Evolutionary conservation across 2,888 invertebrate species (phyloP), one percentile per base, ranked within the genome.

Genomic region (Phragmatobia fuliginosa): DNA sequence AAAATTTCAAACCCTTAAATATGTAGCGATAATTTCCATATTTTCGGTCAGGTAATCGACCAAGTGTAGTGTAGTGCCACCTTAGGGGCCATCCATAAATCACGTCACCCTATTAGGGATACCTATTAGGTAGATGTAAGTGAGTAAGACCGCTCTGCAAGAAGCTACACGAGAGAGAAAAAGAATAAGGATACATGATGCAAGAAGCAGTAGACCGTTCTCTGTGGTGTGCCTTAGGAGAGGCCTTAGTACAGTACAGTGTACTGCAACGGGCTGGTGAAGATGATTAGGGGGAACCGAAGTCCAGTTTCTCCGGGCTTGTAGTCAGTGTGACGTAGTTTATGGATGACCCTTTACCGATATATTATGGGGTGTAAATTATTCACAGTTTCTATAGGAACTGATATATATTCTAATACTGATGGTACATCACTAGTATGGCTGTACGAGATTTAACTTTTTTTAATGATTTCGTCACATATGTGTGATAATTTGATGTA

Each of bases 31-130:
- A 64, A 28, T 49, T 38, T 58, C n/a, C 21, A 28, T 38, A 58
- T 11, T 10, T 25, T 41, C 32, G 33, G n/a, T n/a, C n/a, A 36
- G 56, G 25, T 38, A n/a, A 38, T 25, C 18, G 75, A 80, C 73
- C 73, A 77, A 77, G 18, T 32, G 59, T 76, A 79, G 58, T n/a
- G 28, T 58, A 56, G 18, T 21, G 59, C 14, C 33, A 32, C 33
- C 25, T 45, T 4, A 33, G n/a, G 21, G 45, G 21, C 1, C 21
- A n/a, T 10, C 21, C 45, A n/a, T 49, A 49, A 49, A 49, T 49
- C n/a, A 49, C n/a, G n/a, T 49, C 8, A 49, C 21, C 6, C 8
- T 49, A 49, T n/a, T 8, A 49, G 10, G 21, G 45, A n/a, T n/a
- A n/a, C n/a, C n/a, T n/a, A n/a, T n/a, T n/a, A n/a, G n/a, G n/a